Evolutionary conservation across 1,140 invertebrate species (phyloP), one percentile per base, ranked within the genome.

Genomic region (Drosophila sucinea): DNA sequence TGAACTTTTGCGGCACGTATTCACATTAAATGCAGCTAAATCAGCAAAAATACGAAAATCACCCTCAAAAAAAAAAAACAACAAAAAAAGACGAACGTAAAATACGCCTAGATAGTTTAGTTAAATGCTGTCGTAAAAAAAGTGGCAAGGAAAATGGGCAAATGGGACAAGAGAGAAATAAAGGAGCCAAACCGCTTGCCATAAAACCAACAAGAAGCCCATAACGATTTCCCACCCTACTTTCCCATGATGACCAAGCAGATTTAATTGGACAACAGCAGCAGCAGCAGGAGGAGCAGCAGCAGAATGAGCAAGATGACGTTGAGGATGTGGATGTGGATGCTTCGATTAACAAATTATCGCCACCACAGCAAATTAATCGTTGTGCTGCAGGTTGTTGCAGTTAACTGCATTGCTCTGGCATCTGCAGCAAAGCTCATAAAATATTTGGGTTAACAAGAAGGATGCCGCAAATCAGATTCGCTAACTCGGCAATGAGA

Each of bases 291-390:
- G 35, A 57, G 44, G 54, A 65, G 41, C 38, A 30, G 25, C 29
- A 57, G 17, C 30, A 54, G 27, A 51, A 60, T 32, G 33, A 47
- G 33, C 40, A 40, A 64, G 57, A 35, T 35, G 40, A 6, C 23
- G 38, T 51, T 41, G 56, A 66, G 29, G 72, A 58, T 65, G 73
- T 40, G 44, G 58, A 63, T 62, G 64, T 40, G 70, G 60, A 75
- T 73, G 55, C 73, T 73, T 83, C 76, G 82, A 82, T 86, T 79
- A 87, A 79, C 72, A 86, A 86, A 86, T 86, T 86, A 86, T 86
- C 82, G 67, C 79, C 70, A 73, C 79, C 76, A 67, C 76, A 87
- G 79, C 72, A 83, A 86, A 87, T 87, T 82, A 86, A 86, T 86
- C 82, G 83, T 51, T 58, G 17, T 29, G 41, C 72, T 69, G 58